Evolutionary conservation across 2,888 invertebrate species (phyloP), one percentile per base, ranked within the genome.

Genomic region (Macrosoma leucophasiata): DNA sequence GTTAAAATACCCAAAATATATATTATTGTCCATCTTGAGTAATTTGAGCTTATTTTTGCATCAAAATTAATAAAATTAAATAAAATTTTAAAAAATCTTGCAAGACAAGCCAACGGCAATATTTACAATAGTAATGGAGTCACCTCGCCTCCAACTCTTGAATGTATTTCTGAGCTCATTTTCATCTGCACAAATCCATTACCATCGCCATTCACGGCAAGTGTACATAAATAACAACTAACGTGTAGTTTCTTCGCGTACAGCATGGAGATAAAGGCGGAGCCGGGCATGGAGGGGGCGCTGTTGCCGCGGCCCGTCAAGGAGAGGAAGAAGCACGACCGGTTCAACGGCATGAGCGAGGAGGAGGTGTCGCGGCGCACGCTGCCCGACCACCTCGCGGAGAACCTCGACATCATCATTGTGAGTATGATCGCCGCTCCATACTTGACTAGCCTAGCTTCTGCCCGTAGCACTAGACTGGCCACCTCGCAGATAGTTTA

Each of bases 351-450:
- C 41, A 94, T 97, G 94, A 92, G 95, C 42, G 97, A 97, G 81
- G 97, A 97, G 73, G 97, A 98, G 86, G 96, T 98, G 26, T 91
- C 94, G 40, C 93, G 95, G 62, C 89, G 96, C 60, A 94, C 94
- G 50, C 88, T 98, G 70, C 97, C 98, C 41, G 98, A 98, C 86
- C 96, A 97, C 81, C 88, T 98, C 48, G 88, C 93, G 15, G 90
- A 91, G 76, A 95, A 96, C 86, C 90, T 98, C 75, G 98, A 98
- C 88, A 97, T 98, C 84, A 93, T 98, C 78, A 96, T 98, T 87
- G 97, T 97, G 90, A 94, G 96, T 93, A 86, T 78, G 87, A 79
- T 86, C 86, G 75, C 46, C 31, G 42, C 35, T 34, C 36, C 33
- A 31, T 32, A 13, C 9, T n/a, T 11, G 17, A 20, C 28, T 15